A percentile compares a stretch with the other conserved stretches of the same genome.
Evolutionary conservation across 2,888 invertebrate species (phyloP).

Genomic region (Hipparchia sbordonii): DNA sequence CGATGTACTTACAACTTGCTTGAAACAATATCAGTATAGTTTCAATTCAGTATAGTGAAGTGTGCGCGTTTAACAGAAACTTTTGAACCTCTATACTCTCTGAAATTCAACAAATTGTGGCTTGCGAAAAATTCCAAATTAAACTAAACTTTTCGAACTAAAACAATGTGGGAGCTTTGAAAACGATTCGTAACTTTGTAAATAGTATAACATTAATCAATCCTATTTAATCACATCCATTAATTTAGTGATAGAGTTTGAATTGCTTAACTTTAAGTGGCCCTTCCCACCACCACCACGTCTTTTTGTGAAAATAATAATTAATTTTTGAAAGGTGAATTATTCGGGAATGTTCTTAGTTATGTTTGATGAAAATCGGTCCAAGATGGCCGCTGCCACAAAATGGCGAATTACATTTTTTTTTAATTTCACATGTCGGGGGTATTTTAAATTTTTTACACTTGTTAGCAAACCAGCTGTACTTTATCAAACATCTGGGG

Average conservation of each 20-base stretch:
- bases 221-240: neutral
- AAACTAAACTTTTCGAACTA: neutral
- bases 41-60: constrained; percentile 26
- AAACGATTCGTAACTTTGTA: neutral
- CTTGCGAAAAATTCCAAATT: neutral
- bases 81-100: neutral
- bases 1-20: neutral
- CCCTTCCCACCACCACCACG: too few relatives aligned
- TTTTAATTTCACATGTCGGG: too few relatives aligned
- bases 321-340: too few relatives aligned
- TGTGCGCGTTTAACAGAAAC: constrained; percentile 2
- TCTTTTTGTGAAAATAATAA: too few relatives aligned
- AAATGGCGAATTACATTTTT: too few relatives aligned
- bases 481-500: too few relatives aligned
- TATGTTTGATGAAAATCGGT: too few relatives aligned
- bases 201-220: neutral
- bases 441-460: too few relatives aligned
- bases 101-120: neutral
- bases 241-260: neutral
- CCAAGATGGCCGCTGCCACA: too few relatives aligned
- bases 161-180: neutral
- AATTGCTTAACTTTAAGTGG: neutral
- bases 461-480: too few relatives aligned
- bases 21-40: constrained; percentile 32
- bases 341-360: too few relatives aligned